phyloP scores from a whole-genome alignment of 2,113 vertebrate species.

The Vireo altiloquus region DNA sequence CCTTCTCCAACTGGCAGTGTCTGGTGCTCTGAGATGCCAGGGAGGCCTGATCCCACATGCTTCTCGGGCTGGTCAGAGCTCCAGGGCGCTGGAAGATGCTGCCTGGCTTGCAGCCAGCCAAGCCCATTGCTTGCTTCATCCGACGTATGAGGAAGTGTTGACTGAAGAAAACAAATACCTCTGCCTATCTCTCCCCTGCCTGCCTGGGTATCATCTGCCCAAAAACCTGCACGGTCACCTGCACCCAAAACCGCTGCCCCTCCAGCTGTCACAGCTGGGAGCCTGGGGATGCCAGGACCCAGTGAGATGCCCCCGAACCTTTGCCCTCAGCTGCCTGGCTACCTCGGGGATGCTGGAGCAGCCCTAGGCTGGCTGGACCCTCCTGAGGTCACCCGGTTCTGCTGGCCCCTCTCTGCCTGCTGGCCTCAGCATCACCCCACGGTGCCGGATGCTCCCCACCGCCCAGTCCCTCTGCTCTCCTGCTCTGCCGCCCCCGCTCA shows the following conservation, averaged over 20 bases:
- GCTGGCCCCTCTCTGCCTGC: neutral
- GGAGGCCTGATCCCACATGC: neutral
- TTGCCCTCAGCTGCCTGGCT: neutral
- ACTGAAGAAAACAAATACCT: conserved; percentile 5
- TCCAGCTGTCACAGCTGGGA: neutral
- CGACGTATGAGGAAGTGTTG: conserved; percentile 13
- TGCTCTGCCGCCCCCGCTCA: neutral
- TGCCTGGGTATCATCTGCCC: neutral
- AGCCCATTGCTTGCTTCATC: neutral
- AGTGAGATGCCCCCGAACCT: rapidly evolving
- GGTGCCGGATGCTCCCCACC: neutral
- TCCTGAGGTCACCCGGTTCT: neutral
- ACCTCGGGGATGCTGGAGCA: neutral
- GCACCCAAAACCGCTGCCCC: rapidly evolving
- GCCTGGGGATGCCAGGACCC: neutral
- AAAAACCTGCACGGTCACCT: neutral
- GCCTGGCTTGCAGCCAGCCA: neutral
- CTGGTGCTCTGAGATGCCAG: neutral
- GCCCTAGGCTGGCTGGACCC: neutral
- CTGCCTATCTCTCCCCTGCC: neutral
- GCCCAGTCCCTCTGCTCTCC: neutral
- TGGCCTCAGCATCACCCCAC: neutral
- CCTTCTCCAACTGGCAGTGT: neutral
- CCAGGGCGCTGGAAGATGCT: neutral
- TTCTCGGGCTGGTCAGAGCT: neutral